Evolutionary conservation across 2,888 invertebrate genomes (phyloP), one percentile per base, ranked within the genome.

Genomic region (Apotomis capreana): DNA sequence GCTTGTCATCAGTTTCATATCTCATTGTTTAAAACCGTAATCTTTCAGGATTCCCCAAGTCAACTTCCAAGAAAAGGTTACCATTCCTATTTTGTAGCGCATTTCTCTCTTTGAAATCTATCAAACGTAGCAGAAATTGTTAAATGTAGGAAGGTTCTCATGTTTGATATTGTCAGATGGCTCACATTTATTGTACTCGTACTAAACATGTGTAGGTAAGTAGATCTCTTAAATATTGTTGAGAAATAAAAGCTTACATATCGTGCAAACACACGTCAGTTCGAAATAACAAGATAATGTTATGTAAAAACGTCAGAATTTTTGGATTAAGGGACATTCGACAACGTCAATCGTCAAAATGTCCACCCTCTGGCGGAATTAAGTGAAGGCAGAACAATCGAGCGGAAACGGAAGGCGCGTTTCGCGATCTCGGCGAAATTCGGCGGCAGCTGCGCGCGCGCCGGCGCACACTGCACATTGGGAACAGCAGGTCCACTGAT

Each of bases 371-470:
- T 79, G 81, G 81, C 74, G 76, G 78, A 75, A 78, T 78, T 78
- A 78, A 79, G 80, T 81, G 81, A 84, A 81, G 81, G 80, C 82
- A 85, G 81, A 82, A 92, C 91, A 92, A 92, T 92, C 88, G 87
- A 81, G 84, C 90, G 92, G 92, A 93, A 93, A 85, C 92, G 92
- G 92, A 93, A 92, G 91, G 88, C 91, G 89, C 87, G 88, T 91
- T 92, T 92, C 89, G 92, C 92, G 92, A 93, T 89, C 91, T 91
- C 88, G 85, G 87, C 88, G 87, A 91, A 91, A 87, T 92, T 91
- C 87, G 91, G 89, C 83, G 83, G 88, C 92, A 91, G 92, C 92
- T 92, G 92, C 86, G 86, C 86, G 79, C 78, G 87, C 86, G 84
- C 85, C 78, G 61, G 5, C 49, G 5, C 15, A 8, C 63, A 46